Percentiles rank a stretch among this genome's conserved stretches.
phyloP scores from a whole-genome alignment of 2,113 vertebrate genomes.

The Gavialis gangeticus region DNA sequence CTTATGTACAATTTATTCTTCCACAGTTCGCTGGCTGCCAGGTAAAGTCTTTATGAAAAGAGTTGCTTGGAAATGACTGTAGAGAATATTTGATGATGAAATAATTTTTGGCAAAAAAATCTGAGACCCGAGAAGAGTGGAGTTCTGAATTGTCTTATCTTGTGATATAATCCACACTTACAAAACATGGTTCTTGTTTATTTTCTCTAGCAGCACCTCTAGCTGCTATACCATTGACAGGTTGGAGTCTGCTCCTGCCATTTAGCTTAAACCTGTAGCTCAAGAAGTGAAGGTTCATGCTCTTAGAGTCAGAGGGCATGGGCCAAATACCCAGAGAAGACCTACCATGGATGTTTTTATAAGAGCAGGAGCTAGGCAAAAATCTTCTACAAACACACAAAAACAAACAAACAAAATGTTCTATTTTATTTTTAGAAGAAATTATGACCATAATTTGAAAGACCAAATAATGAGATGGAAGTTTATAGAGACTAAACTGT shows the following conservation, averaged over 20 bases:
- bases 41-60: neutral
- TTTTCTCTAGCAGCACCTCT: neutral
- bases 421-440: neutral
- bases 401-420: neutral
- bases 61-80: neutral
- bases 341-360: neutral
- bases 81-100: neutral
- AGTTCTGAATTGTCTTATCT: neutral
- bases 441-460: neutral
- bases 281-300: neutral
- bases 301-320: neutral
- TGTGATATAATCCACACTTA: neutral
- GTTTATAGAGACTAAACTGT: neutral
- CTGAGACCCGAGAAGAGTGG: fast-evolving
- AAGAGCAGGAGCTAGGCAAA: neutral
- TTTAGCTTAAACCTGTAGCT: neutral
- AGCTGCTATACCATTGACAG: neutral
- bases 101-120: neutral
- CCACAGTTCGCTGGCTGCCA: neutral
- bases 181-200: neutral
- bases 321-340: neutral
- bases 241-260: neutral
- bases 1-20: no score
- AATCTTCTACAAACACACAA: no score
- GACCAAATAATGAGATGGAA: neutral